Evolutionary conservation across 1,140 invertebrate genomes (phyloP).

Genomic region (Hypsibius dujardini): DNA sequence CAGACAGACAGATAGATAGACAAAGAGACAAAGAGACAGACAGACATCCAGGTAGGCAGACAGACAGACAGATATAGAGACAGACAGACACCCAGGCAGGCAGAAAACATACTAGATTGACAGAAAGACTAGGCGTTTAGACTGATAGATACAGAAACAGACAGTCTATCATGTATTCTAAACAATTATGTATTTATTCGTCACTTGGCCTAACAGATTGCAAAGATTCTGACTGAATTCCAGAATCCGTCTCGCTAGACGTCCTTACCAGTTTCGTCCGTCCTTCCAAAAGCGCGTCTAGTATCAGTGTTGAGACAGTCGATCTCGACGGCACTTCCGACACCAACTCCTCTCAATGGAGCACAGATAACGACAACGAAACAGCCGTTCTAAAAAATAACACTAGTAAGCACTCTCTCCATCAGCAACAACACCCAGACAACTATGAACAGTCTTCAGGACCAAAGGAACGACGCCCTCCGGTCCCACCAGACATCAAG

Average conservation of each 20-base stretch:
- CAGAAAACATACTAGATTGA: too few species aligned
- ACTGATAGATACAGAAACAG: background rate
- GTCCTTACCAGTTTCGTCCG: background rate
- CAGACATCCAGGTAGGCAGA: too few species aligned
- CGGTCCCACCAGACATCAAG: slow-evolving; percentile 2
- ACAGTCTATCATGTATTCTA: too few species aligned
- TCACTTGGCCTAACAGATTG: too few species aligned
- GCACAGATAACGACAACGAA: background rate
- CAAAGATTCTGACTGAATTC: too few species aligned
- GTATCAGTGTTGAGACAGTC: slow-evolving; percentile 1
- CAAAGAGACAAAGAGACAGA: too few species aligned
- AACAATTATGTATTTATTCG: too few species aligned
- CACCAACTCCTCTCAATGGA: background rate
- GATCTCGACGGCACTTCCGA: background rate
- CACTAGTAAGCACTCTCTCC: background rate
- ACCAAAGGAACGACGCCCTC: background rate
- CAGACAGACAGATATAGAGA: too few species aligned
- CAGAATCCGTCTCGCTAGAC: too few species aligned
- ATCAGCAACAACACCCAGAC: background rate
- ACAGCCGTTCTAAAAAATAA: background rate
- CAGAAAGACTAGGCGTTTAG: background rate
- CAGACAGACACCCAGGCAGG: too few species aligned
- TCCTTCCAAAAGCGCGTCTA: background rate
- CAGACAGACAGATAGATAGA: too few species aligned
- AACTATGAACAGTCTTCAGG: background rate